Conservation (phyloP, 64 coral and sea anemone genomes). For the Anthopleura sola region DNA sequence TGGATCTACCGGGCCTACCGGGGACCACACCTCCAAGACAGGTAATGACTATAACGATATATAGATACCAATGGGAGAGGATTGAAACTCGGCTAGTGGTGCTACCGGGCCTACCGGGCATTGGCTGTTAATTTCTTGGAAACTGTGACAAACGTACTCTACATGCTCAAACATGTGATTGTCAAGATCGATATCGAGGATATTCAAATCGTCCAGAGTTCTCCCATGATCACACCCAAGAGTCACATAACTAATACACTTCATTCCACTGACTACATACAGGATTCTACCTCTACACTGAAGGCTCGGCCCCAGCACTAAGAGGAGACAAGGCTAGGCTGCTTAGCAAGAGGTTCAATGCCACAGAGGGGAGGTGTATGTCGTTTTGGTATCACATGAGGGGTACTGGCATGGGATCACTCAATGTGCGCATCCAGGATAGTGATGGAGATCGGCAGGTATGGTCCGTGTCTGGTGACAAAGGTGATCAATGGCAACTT, state of each 20-base stretch:
- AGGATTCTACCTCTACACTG: constrained; percentile 54
- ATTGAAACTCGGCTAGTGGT: not conserved
- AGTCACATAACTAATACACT: no score
- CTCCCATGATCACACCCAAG: no score
- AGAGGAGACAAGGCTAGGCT: not conserved
- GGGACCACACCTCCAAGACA: constrained; percentile 49
- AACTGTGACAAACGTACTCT: no score
- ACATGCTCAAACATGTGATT: no score
- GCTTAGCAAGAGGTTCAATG: constrained; percentile 38
- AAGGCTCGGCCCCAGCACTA: constrained; percentile 10
- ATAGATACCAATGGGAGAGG: not conserved
- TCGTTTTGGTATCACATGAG: constrained; percentile 63
- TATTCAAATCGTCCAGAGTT: no score
- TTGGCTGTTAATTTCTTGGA: no score
- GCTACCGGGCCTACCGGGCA: no score
- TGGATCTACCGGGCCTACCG: constrained; percentile 24
- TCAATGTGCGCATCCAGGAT: constrained; percentile 17
- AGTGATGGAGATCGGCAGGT: not conserved
- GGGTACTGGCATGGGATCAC: constrained; percentile 36
- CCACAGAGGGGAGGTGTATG: constrained; percentile 21
- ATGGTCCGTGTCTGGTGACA: constrained; percentile 31
- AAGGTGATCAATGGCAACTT: constrained; percentile 39
- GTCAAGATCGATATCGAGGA: no score
- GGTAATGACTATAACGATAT: constrained; percentile 1
- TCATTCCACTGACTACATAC: not conserved